A percentile compares a stretch with the other conserved stretches of the same genome.
Evolutionary conservation across 2,113 vertebrate genomes (phyloP).

Genomic region (Okapia johnstoni): DNA sequence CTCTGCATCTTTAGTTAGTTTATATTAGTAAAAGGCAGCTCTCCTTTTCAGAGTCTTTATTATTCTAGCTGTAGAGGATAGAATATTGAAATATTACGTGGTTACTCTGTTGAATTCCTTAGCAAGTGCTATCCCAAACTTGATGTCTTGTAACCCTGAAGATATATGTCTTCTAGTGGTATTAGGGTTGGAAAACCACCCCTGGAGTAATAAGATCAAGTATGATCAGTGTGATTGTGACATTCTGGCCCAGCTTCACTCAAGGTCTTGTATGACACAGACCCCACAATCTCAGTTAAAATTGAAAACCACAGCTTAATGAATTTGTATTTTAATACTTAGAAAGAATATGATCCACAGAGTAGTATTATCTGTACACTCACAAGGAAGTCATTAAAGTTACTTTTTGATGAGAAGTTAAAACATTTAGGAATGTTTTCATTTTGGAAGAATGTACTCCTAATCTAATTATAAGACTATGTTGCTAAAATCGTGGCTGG

Average conservation of each 20-base stretch:
- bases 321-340: neutral
- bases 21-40: neutral
- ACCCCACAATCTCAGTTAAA: neutral
- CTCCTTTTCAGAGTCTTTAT: neutral
- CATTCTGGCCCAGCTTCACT: neutral
- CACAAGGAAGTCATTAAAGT: neutral
- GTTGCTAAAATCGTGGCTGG: neutral
- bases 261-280: neutral
- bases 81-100: neutral
- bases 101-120: neutral
- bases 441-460: neutral
- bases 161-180: neutral
- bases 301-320: neutral
- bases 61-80: neutral
- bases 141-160: neutral
- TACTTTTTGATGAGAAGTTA: neutral
- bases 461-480: neutral
- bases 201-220: neutral
- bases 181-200: neutral
- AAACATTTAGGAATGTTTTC: neutral
- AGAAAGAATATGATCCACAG: neutral
- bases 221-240: neutral
- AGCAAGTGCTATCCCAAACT: neutral
- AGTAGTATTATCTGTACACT: neutral
- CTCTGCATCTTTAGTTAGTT: neutral